These are phyloP conservation scores for Galago senegalensis DNA, from an alignment of 2,797 vertebrate genomes.

Conservation along the genomic window DNA sequence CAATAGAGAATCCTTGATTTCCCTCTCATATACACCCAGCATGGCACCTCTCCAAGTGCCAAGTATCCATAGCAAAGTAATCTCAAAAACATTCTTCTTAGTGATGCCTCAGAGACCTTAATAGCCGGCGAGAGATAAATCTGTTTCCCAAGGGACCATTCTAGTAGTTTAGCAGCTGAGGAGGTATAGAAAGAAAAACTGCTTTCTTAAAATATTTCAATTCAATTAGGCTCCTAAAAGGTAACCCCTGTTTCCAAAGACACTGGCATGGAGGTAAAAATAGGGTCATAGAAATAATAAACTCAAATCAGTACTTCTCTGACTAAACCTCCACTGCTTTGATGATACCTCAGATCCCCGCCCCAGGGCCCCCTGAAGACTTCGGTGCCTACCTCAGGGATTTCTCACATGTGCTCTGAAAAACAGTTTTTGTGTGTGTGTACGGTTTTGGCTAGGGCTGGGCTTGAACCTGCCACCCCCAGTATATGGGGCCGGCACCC, in stretches of 20 bases:
- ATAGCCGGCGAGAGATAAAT: neutral
- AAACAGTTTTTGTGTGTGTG: neutral
- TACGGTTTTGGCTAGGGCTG: too few species aligned
- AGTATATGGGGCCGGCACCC: too few species aligned
- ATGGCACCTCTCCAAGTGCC: neutral
- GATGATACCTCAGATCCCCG: neutral
- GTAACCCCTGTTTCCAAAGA: neutral
- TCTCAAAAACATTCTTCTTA: neutral
- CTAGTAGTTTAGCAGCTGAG: neutral
- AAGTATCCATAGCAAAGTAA: neutral
- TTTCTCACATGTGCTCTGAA: neutral
- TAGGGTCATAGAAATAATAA: neutral
- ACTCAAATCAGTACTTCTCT: neutral
- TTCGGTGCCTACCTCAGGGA: neutral
- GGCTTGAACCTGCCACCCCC: too few species aligned
- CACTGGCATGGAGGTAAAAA: neutral
- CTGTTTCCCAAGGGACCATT: neutral
- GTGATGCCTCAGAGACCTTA: neutral
- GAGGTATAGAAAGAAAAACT: neutral
- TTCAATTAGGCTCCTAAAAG: neutral
- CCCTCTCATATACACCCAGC: neutral
- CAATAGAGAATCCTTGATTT: neutral
- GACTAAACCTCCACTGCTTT: neutral
- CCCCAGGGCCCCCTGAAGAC: neutral
- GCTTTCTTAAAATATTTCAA: conserved; percentile 4